A percentile compares a stretch with the other conserved stretches of the same genome.
Evolutionary conservation across 2,888 invertebrate species (phyloP).

Genomic region (Sinelater perroti): DNA sequence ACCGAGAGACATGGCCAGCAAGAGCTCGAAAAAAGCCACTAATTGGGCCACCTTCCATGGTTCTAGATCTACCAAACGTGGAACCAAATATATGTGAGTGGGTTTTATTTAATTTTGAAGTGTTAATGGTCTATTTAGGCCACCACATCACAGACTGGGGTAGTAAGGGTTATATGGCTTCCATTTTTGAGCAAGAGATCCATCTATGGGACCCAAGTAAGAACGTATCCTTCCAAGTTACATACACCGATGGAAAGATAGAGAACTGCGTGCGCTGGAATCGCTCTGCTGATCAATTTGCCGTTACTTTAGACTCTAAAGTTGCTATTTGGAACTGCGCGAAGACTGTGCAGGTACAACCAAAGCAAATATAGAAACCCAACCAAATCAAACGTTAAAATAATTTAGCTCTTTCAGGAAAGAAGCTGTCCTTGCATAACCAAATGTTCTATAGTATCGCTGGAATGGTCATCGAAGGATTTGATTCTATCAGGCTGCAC

Average conservation of each 20-base stretch:
- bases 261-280: constrained; percentile 44
- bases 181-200: constrained; percentile 43
- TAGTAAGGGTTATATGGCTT: constrained; percentile 43
- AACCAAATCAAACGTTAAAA: too few species aligned
- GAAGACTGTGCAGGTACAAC: not conserved
- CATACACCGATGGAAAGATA: constrained; percentile 31
- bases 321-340: not conserved
- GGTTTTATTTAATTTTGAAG: not conserved
- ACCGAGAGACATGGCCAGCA: constrained; percentile 41
- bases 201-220: constrained; percentile 44
- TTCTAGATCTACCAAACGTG: constrained; percentile 48
- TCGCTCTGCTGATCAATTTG: constrained; percentile 32
- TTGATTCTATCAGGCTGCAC: constrained; percentile 44
- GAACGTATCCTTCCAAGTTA: constrained; percentile 31
- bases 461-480: constrained; percentile 40
- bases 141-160: constrained; percentile 46
- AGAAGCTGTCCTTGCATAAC: not conserved
- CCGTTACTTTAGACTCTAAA: not conserved
- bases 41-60: constrained; percentile 41
- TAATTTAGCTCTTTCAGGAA: too few species aligned
- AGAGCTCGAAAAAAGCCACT: constrained; percentile 42
- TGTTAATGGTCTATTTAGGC: constrained; percentile 26
- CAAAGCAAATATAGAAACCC: too few species aligned
- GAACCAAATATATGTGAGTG: constrained; percentile 37
- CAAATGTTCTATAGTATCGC: constrained; percentile 22